Evolutionary conservation across 2,113 vertebrate species (phyloP).

Genomic region (Myiopsitta monachus): DNA sequence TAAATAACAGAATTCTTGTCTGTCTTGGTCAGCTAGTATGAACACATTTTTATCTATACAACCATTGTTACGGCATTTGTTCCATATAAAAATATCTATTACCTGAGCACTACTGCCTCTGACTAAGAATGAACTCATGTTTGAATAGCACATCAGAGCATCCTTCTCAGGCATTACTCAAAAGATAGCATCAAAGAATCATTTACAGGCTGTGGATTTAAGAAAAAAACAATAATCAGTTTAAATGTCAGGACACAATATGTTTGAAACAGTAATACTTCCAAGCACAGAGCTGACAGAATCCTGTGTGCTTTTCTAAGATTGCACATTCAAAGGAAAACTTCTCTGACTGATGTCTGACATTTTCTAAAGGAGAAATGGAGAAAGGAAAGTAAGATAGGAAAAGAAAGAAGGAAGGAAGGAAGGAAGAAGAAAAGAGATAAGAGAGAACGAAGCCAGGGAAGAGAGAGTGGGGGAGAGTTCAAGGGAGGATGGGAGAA

Average conservation of each 20-base stretch:
- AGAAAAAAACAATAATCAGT: neutral
- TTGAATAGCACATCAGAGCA: constrained; percentile 35
- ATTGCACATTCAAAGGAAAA: neutral
- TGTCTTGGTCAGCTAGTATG: neutral
- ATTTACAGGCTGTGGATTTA: neutral
- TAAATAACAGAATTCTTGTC: constrained; percentile 6
- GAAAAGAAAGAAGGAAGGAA: neutral
- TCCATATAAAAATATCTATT: constrained; percentile 17
- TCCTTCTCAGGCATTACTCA: neutral
- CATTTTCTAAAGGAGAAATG: neutral
- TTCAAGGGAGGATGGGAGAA: neutral
- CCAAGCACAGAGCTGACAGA: neutral
- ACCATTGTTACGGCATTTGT: constrained; percentile 14
- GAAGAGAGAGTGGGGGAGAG: neutral
- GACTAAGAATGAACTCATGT: neutral
- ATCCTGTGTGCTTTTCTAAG: neutral
- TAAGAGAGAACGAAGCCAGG: neutral
- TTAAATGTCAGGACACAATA: constrained; percentile 10
- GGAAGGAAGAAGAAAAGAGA: neutral
- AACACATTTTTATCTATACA: constrained; percentile 48
- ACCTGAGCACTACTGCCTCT: neutral
- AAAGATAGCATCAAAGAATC: constrained; percentile 41
- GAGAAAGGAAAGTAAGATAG: neutral
- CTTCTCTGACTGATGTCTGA: neutral
- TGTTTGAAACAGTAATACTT: constrained; percentile 6